Conservation (phyloP, 2,797 vertebrate genomes). For the Chanos chanos region DNA sequence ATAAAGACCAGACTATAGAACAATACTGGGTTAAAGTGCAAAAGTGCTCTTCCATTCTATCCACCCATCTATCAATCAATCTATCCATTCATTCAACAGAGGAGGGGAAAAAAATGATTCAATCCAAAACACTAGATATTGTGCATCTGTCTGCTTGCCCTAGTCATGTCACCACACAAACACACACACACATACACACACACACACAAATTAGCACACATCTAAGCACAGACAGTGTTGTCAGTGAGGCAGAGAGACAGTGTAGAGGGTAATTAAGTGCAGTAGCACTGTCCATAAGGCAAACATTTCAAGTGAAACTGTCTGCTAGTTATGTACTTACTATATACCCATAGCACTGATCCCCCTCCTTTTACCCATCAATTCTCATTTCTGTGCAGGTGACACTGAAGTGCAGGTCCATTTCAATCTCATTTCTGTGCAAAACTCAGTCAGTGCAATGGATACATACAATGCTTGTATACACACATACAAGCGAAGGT, state of each 20-base stretch:
- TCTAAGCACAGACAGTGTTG: constrained; percentile 35
- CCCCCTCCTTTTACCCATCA: constrained; percentile 25
- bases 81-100: constrained; percentile 3
- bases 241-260: constrained; percentile 41
- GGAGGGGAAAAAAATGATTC: neutral
- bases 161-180: constrained; percentile 24
- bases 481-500: constrained; percentile 42
- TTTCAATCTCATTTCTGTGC: constrained; percentile 36
- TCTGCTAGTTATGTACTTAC: constrained; percentile 31
- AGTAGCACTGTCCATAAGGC: constrained; percentile 50
- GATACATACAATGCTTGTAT: constrained; percentile 38
- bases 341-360: neutral
- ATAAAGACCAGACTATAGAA: constrained; percentile 35
- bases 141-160: constrained; percentile 20
- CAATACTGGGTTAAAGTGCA: constrained; percentile 72
- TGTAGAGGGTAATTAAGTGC: constrained; percentile 40
- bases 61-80: constrained; percentile 27
- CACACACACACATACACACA: constrained; percentile 27
- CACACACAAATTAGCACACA: constrained; percentile 17
- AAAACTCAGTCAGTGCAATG: constrained; percentile 48
- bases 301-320: constrained; percentile 31
- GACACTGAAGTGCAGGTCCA: constrained; percentile 44
- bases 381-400: constrained; percentile 40
- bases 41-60: constrained; percentile 67
- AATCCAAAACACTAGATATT: neutral